A percentile compares a stretch with the other conserved stretches of the same genome.
phyloP scores from a whole-genome alignment of 2,797 vertebrate genomes.

The Clarias laeviceps region DNA sequence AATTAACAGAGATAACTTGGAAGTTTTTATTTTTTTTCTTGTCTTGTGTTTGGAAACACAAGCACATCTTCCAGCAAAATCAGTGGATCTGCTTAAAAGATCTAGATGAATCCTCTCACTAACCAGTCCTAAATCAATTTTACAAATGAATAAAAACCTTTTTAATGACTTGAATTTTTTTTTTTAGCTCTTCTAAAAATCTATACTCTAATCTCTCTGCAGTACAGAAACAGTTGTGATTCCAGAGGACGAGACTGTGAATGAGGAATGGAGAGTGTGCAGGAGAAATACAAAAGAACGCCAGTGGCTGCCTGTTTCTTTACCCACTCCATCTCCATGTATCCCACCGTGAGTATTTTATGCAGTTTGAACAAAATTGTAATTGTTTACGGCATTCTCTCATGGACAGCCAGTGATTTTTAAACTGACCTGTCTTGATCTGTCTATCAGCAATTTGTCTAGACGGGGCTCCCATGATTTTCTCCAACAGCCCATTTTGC shows the following conservation, averaged over 20 bases:
- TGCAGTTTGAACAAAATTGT: not conserved
- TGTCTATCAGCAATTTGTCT: not conserved
- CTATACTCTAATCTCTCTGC: slow-evolving; percentile 56
- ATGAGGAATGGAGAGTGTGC: slow-evolving; percentile 76
- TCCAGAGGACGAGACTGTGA: slow-evolving; percentile 71
- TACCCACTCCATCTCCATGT: slow-evolving; percentile 68
- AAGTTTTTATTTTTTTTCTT: not conserved
- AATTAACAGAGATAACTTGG: not conserved
- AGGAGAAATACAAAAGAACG: slow-evolving; percentile 71
- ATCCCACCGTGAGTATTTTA: slow-evolving; percentile 73
- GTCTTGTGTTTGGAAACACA: not conserved
- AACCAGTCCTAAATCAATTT: not conserved
- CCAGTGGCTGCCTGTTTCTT: slow-evolving; percentile 76
- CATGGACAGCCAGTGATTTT: not conserved
- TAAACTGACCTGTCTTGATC: not conserved
- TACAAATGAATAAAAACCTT: too few species aligned
- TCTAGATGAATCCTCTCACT: not conserved
- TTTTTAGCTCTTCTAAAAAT: not conserved
- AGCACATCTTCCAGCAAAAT: not conserved
- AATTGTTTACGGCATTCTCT: not conserved
- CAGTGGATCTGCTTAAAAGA: not conserved
- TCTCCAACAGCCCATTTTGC: slow-evolving; percentile 73
- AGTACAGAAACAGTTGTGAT: slow-evolving; percentile 80
- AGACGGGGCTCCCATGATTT: slow-evolving; percentile 49
- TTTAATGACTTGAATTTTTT: not conserved